These are phyloP conservation scores for Ceryle rudis DNA, from an alignment of 2,797 vertebrate species.

Conservation along the genomic window DNA sequence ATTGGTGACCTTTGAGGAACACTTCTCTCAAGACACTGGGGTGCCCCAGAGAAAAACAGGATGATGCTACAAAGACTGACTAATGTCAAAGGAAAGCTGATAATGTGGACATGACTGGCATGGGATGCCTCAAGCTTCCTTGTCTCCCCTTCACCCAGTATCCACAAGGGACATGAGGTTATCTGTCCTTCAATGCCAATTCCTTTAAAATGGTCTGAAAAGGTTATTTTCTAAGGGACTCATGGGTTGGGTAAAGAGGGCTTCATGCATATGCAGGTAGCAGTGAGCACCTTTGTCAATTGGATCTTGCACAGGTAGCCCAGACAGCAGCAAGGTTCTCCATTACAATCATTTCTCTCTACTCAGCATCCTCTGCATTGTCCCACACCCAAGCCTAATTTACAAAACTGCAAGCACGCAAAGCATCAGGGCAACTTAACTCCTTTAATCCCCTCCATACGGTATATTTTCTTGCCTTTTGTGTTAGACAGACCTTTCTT, in stretches of 20 bases:
- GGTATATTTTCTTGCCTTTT: slow-evolving; percentile 48
- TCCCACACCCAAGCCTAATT: not conserved
- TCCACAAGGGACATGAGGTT: not conserved
- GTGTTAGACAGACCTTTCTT: not conserved
- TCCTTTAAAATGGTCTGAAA: not conserved
- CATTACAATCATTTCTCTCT: not conserved
- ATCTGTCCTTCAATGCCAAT: not conserved
- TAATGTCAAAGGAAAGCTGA: not conserved
- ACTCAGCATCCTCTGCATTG: not conserved
- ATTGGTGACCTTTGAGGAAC: not conserved
- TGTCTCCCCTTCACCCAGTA: not conserved
- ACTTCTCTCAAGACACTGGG: not conserved
- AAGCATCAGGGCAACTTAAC: slow-evolving; percentile 11
- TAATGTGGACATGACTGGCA: not conserved
- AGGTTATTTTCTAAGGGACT: not conserved
- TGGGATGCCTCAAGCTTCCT: not conserved
- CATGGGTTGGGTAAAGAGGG: not conserved
- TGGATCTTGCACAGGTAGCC: not conserved
- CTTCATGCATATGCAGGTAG: not conserved
- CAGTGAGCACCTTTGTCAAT: not conserved
- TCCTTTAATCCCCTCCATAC: slow-evolving; percentile 34
- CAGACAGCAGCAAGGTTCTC: not conserved
- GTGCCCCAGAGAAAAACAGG: not conserved
- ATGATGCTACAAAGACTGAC: not conserved
- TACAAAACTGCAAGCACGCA: not conserved